phyloP scores from a whole-genome alignment of 2,113 vertebrate species.

The Alligator mississippiensis region DNA sequence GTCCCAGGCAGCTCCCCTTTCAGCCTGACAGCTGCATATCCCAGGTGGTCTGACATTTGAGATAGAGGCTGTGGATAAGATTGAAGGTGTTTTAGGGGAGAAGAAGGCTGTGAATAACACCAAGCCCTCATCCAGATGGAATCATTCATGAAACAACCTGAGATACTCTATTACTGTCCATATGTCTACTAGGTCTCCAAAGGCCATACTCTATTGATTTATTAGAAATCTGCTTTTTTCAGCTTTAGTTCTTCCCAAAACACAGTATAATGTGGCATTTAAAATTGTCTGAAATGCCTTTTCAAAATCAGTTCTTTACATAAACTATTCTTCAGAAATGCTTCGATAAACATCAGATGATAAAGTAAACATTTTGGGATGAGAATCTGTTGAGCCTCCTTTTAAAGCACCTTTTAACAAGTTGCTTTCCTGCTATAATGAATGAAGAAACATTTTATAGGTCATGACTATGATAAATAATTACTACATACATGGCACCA shows the following conservation, averaged over 20 bases:
- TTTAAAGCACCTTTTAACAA: conserved; percentile 69
- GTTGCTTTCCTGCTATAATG: conserved; percentile 48
- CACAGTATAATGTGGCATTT: conserved; percentile 71
- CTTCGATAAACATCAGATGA: conserved; percentile 68
- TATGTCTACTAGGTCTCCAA: conserved; percentile 90
- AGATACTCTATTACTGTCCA: conserved; percentile 91
- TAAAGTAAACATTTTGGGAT: conserved; percentile 70
- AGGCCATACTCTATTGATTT: conserved; percentile 90
- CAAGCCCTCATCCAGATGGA: conserved; percentile 87
- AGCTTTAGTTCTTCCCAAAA: conserved; percentile 56
- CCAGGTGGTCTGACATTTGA: conserved; percentile 99
- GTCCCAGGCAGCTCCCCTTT: conserved; percentile 83
- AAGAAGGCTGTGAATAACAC: conserved; percentile 84
- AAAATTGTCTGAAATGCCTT: conserved; percentile 33
- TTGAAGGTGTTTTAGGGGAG: conserved; percentile 90
- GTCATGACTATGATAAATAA: conserved; percentile 63
- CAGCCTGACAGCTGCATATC: conserved; percentile 93
- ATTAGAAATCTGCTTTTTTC: conserved; percentile 83
- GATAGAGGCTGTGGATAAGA: conserved; percentile 87
- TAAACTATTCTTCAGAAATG: conserved; percentile 60
- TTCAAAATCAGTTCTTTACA: conserved; percentile 50
- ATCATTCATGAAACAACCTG: conserved; percentile 90
- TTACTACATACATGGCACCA: conserved; percentile 39
- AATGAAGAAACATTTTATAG: conserved; percentile 63
- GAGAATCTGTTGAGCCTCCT: conserved; percentile 47